Conservation (phyloP, 23 tunicate species). For the Styela plicata region DNA sequence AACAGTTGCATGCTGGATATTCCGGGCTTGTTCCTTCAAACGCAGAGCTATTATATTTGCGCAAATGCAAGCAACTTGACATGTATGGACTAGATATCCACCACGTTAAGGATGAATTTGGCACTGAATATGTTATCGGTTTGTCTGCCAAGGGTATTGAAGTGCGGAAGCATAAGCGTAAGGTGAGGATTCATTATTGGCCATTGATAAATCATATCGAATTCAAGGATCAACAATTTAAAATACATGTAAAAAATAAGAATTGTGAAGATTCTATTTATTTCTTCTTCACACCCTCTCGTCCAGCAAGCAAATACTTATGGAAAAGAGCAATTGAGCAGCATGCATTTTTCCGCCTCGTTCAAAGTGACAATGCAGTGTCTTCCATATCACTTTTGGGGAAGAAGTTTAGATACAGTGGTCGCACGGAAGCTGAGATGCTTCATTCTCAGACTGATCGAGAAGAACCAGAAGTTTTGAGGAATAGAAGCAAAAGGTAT, state of each 20-base stretch:
- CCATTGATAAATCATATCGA: slow-evolving; percentile 55
- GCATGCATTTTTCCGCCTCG: slow-evolving; percentile 72
- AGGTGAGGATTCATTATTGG: slow-evolving; percentile 72
- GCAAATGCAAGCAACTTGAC: slow-evolving; percentile 81
- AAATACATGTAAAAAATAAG: slow-evolving; percentile 48
- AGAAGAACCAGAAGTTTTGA: slow-evolving; percentile 65
- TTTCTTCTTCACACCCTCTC: slow-evolving; percentile 23
- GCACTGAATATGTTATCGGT: slow-evolving; percentile 57
- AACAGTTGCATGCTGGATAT: slow-evolving; percentile 55
- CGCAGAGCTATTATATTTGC: slow-evolving; percentile 76
- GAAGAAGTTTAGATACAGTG: slow-evolving; percentile 60
- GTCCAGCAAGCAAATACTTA: slow-evolving; percentile 39
- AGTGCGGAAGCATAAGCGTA: slow-evolving; percentile 62
- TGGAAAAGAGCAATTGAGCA: slow-evolving; percentile 83
- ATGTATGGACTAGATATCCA: slow-evolving; percentile 82
- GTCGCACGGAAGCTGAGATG: slow-evolving; percentile 57
- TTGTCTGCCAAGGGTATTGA: slow-evolving; percentile 87
- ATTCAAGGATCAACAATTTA: slow-evolving; percentile 48
- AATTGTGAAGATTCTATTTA: slow-evolving; percentile 37
- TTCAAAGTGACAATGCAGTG: slow-evolving; percentile 29
- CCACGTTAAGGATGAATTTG: slow-evolving; percentile 58
- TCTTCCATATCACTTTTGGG: slow-evolving; percentile 44
- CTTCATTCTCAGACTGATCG: slow-evolving; percentile 56
- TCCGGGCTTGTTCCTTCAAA: slow-evolving; percentile 55
- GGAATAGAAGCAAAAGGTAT: slow-evolving; percentile 67